A percentile compares a stretch with the other conserved stretches of the same genome.
Evolutionary conservation across 2,113 vertebrate genomes (phyloP).

Genomic region (Apeltes quadracus): DNA sequence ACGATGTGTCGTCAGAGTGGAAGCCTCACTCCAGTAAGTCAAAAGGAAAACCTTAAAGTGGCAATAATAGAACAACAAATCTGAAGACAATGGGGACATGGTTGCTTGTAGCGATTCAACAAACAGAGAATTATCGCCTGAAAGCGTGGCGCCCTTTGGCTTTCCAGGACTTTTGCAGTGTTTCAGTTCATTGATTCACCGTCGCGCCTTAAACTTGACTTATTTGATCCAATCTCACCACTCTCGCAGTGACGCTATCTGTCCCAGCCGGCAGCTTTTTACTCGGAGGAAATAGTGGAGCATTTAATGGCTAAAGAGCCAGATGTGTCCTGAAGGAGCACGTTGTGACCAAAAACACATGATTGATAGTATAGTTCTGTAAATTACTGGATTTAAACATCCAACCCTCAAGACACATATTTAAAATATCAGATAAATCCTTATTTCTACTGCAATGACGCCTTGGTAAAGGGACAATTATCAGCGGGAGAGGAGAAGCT

Average conservation of each 20-base stretch:
- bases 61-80: neutral
- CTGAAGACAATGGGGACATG: neutral
- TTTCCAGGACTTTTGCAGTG: neutral
- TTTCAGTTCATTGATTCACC: neutral
- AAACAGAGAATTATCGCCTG: neutral
- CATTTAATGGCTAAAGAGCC: neutral
- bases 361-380: neutral
- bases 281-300: neutral
- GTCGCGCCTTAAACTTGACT: neutral
- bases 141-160: neutral
- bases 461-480: no score
- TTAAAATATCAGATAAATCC: neutral
- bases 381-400: neutral
- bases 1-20: constrained; percentile 17
- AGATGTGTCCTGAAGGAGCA: neutral
- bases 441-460: no score
- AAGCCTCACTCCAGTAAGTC: constrained; percentile 8
- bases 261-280: neutral
- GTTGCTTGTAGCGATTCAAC: neutral
- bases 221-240: neutral
- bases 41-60: constrained; percentile 7
- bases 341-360: neutral
- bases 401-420: neutral
- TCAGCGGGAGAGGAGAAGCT: no score
- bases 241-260: neutral